phyloP scores from a whole-genome alignment of 2,797 vertebrate genomes.

The Chaetophractus vellerosus region DNA sequence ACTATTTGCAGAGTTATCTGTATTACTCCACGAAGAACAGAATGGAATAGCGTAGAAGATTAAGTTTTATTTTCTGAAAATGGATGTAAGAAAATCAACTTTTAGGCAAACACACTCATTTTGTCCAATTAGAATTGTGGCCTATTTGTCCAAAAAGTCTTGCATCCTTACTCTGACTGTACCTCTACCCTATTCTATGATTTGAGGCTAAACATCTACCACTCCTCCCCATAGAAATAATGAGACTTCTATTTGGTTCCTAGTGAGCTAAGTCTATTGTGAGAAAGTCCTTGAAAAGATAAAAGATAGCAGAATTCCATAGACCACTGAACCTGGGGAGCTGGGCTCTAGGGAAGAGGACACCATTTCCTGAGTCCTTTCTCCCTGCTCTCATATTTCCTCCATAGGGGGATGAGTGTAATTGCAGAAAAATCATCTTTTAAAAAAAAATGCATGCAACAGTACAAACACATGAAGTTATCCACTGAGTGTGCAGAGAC shows the following conservation, averaged over 20 bases:
- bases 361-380: not conserved
- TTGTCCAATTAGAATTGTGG: not conserved
- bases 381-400: not conserved
- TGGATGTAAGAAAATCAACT: constrained; percentile 38
- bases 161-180: not conserved
- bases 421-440: not conserved
- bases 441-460: not conserved
- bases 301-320: not conserved
- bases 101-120: not conserved
- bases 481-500: not conserved
- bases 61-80: constrained; percentile 50
- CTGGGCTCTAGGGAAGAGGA: not conserved
- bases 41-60: not conserved
- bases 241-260: not conserved
- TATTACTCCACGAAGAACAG: constrained; percentile 2
- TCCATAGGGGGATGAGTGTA: not conserved
- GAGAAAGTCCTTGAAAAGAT: not conserved
- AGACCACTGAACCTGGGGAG: not conserved
- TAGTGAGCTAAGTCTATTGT: not conserved
- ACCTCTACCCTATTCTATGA: not conserved
- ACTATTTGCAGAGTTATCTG: not conserved
- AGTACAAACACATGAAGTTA: not conserved
- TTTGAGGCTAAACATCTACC: not conserved
- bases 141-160: not conserved
- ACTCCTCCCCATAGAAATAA: not conserved